Evolutionary conservation across 2,797 vertebrate genomes (phyloP).

Genomic region (Pteropus rufus): DNA sequence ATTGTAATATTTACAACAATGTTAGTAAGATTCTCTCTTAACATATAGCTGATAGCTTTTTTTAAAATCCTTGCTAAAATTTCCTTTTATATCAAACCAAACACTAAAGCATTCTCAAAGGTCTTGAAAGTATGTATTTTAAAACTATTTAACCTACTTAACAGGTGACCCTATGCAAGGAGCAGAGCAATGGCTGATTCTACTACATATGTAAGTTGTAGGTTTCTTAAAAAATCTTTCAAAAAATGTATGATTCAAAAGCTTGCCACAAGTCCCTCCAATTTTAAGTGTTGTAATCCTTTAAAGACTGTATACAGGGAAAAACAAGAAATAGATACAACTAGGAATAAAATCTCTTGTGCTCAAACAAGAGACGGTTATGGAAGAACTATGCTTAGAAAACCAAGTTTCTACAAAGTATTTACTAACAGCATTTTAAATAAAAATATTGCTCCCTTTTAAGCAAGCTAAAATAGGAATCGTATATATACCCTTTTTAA

Average conservation of each 20-base stretch:
- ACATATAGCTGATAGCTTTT: constrained; percentile 77
- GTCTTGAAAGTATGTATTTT: constrained; percentile 79
- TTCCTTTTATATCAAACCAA: constrained; percentile 81
- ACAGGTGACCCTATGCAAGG: constrained; percentile 85
- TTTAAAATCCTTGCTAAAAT: constrained; percentile 77
- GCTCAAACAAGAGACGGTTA: constrained; percentile 66
- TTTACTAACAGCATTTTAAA: constrained; percentile 82
- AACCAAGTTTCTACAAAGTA: constrained; percentile 79
- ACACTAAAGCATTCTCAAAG: constrained; percentile 83
- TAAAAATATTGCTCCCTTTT: constrained; percentile 84
- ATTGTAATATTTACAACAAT: constrained; percentile 83
- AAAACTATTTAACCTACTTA: constrained; percentile 83
- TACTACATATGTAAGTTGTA: constrained; percentile 80
- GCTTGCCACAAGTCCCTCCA: constrained; percentile 81
- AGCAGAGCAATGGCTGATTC: constrained; percentile 82
- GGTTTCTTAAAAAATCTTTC: constrained; percentile 78
- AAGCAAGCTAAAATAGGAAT: constrained; percentile 81
- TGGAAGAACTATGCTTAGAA: constrained; percentile 76
- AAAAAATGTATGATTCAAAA: constrained; percentile 81
- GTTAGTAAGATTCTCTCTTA: constrained; percentile 82
- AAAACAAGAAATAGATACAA: constrained; percentile 62
- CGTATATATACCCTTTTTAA: constrained; percentile 80
- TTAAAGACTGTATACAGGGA: constrained; percentile 83
- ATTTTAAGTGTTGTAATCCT: constrained; percentile 81
- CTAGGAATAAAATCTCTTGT: constrained; percentile 72